Base-by-base conservation (phyloP, 2,797 vertebrate genomes). In the Mus caroli region DNA sequence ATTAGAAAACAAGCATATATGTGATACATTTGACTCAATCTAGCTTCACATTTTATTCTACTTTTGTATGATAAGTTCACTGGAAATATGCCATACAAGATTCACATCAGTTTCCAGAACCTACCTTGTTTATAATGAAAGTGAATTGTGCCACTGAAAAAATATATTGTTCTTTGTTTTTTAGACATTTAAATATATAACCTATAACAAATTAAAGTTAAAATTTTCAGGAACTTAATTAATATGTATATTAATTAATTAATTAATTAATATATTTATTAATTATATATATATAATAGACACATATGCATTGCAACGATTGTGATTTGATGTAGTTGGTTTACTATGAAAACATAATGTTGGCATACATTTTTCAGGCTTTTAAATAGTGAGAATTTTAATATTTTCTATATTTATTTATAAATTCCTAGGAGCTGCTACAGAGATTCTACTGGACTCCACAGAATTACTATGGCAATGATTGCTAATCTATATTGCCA, bases 231-330 rank as follows among this genome's bases (percentile, higher is more conserved):
- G 69, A 37, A 46, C 19, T 84, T n/a, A 93, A 20, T 87, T 90
- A 34, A 52, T 91, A 37, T 37, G 22, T 79, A 37, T 67, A 46
- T n/a, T n/a, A n/a, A n/a, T n/a, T n/a, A n/a, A n/a, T n/a, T n/a
- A n/a, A n/a, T 84, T n/a, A 93, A 20, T 87, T 90, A 34, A 52
- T 91, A 37, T 37, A 28, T 79, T n/a, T n/a, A n/a, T n/a, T n/a
- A n/a, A 37, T 67, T 46, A 46, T 7, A 46, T 46, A 46, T 46
- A 6, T 7, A 46, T 46, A 46, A 46, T 46, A 46, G 46, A 46
- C 8, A 46, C 46, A 17, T 50, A 12, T 85, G 4, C 15, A 67
- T 67, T 67, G 12, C 10, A 67, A n/a, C 5, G 3, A 24, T n/a
- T 85, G 11, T 50, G 11, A 67, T 85, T 67, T 85, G 6, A 24